Conservation (phyloP, 2,113 vertebrate species). For the Psilopsiagon aurifrons region DNA sequence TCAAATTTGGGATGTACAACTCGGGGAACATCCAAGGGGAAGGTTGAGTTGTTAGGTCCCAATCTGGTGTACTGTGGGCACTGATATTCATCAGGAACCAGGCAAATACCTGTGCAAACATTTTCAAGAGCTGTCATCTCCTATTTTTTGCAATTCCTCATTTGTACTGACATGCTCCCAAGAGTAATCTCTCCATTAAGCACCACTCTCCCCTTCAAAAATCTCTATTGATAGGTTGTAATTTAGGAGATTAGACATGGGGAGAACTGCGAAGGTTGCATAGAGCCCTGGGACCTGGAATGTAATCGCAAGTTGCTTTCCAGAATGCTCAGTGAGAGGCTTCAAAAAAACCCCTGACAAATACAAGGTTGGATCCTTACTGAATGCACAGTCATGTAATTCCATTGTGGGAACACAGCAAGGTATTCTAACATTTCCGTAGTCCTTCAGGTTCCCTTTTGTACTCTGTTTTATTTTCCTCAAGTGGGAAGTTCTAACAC, state of each 20-base stretch:
- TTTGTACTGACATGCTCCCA: not conserved
- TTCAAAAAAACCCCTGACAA: not conserved
- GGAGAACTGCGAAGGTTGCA: not conserved
- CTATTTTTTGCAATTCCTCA: not conserved
- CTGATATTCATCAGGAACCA: not conserved
- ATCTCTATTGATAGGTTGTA: not conserved
- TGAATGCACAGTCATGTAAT: not conserved
- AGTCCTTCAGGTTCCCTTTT: not conserved
- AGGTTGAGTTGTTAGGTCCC: not conserved
- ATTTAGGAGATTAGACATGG: not conserved
- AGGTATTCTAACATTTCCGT: not conserved
- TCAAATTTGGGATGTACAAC: accelerated
- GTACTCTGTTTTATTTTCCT: not conserved
- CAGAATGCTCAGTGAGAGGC: not conserved
- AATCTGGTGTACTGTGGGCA: not conserved
- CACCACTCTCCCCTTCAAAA: not conserved
- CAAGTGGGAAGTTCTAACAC: not conserved
- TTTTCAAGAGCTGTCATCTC: not conserved
- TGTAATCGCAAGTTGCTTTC: not conserved
- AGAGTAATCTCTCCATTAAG: not conserved
- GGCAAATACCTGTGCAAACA: not conserved
- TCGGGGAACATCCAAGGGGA: not conserved
- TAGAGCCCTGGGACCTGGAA: not conserved
- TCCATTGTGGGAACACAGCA: accelerated
- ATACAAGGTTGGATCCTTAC: not conserved